Conservation (phyloP, 2,888 invertebrate species). For the Stenolophus ochropezus region DNA sequence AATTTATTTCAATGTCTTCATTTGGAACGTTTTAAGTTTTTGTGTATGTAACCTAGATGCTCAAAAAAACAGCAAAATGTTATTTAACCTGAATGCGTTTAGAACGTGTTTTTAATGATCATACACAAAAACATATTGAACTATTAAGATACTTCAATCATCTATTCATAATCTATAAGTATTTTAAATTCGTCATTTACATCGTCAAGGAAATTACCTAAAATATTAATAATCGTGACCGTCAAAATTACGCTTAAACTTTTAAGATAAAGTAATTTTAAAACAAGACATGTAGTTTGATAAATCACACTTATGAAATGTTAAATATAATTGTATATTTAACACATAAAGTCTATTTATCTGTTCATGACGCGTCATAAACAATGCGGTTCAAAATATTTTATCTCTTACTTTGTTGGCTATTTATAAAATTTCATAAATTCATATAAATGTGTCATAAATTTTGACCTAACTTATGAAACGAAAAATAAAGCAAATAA, state of each 20-base stretch:
- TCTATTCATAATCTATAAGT: too few relatives aligned
- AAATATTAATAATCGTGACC: too few relatives aligned
- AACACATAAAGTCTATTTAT: not conserved
- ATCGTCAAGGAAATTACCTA: too few relatives aligned
- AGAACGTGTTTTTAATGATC: conserved; percentile 24
- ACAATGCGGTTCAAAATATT: not conserved
- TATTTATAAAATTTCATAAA: not conserved
- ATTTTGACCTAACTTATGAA: not conserved
- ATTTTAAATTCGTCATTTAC: too few relatives aligned
- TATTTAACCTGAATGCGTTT: conserved; percentile 24
- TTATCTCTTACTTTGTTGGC: not conserved
- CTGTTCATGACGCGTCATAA: not conserved
- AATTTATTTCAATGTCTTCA: not conserved
- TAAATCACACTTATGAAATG: not conserved
- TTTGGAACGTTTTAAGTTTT: conserved; percentile 17
- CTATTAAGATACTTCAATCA: too few relatives aligned
- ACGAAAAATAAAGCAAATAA: not conserved
- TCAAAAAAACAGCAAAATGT: conserved; percentile 22
- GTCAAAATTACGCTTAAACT: too few relatives aligned
- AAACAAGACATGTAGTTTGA: not conserved
- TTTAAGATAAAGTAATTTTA: not conserved
- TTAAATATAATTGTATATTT: not conserved
- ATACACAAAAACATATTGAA: not conserved
- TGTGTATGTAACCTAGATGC: conserved; percentile 10
- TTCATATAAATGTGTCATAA: not conserved